These are phyloP conservation scores for Amphiura filiformis DNA, from an alignment of 35 echinoderm and acorn worm genomes.

Conservation along the genomic window DNA sequence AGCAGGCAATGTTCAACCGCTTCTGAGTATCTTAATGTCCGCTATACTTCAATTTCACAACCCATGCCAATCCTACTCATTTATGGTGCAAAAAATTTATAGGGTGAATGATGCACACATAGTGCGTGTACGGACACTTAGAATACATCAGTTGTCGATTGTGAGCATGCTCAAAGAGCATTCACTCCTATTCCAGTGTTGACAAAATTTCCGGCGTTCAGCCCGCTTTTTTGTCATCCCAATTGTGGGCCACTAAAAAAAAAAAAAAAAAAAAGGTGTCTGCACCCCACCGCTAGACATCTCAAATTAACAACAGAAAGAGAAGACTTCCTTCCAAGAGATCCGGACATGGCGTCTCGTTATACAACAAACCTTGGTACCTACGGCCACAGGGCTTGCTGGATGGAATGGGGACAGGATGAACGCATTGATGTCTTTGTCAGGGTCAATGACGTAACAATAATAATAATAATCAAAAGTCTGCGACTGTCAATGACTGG, in stretches of 20 bases:
- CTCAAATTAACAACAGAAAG: slow-evolving; percentile 3
- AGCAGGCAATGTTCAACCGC: no score
- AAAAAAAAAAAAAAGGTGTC: neutral
- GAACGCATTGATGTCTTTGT: no score
- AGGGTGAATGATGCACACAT: neutral
- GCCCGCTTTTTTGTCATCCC: neutral
- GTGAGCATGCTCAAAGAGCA: neutral
- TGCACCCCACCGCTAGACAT: neutral
- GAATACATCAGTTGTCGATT: neutral
- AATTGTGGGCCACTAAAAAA: neutral
- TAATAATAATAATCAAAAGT: no score
- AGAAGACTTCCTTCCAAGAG: neutral
- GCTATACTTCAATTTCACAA: slow-evolving; percentile 2
- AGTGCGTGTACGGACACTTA: neutral
- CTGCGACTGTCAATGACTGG: no score
- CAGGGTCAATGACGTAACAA: no score
- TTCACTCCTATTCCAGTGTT: neutral
- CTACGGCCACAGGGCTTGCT: neutral
- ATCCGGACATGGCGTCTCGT: neutral
- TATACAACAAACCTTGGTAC: neutral
- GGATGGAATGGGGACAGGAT: no score
- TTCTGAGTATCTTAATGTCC: no score
- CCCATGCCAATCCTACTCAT: slow-evolving; percentile 1
- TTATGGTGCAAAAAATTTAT: neutral
- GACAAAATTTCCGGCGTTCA: slow-evolving; percentile 1